These are phyloP conservation scores for Argya squamiceps DNA, from an alignment of 2,797 vertebrate genomes.

Conservation along the genomic window DNA sequence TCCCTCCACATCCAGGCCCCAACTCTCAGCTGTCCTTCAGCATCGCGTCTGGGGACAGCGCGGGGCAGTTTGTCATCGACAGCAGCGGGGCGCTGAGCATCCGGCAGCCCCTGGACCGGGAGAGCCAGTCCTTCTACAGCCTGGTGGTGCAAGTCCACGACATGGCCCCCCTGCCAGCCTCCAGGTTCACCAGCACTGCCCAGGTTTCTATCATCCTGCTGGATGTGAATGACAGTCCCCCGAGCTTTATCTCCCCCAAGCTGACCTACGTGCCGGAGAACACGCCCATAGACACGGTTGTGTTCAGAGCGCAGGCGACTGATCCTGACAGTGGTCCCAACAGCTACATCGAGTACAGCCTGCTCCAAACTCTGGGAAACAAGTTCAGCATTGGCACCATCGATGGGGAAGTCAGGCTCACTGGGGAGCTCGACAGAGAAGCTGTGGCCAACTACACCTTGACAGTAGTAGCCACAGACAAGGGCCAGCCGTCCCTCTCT, in stretches of 20 bases:
- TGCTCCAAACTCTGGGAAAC: constrained; percentile 80
- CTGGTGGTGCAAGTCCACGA: constrained; percentile 89
- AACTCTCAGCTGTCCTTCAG: constrained; percentile 88
- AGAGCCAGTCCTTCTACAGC: constrained; percentile 95
- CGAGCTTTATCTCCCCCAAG: constrained; percentile 87
- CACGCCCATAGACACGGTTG: constrained; percentile 88
- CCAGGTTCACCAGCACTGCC: constrained; percentile 89
- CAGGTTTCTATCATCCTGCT: constrained; percentile 94
- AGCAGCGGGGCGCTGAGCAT: constrained; percentile 81
- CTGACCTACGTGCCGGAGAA: constrained; percentile 93
- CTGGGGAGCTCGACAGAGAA: constrained; percentile 92
- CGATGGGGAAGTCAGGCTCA: constrained; percentile 86
- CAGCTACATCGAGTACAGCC: constrained; percentile 95
- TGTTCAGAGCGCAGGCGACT: constrained; percentile 86
- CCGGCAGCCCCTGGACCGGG: constrained; percentile 85
- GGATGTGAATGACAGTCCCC: constrained; percentile 93
- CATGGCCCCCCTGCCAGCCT: constrained; percentile 76
- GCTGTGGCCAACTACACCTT: constrained; percentile 89
- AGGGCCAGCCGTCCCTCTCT: constrained; percentile 89
- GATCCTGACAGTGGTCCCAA: constrained; percentile 96
- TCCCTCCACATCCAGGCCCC: constrained; percentile 75
- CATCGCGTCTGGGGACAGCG: constrained; percentile 89
- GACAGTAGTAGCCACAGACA: constrained; percentile 90
- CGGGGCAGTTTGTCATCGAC: constrained; percentile 84
- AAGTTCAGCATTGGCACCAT: constrained; percentile 90